A percentile compares a stretch with the other conserved stretches of the same genome.
phyloP scores from a whole-genome alignment of 2,113 vertebrate genomes.

The Microcebus lehilahytsara region DNA sequence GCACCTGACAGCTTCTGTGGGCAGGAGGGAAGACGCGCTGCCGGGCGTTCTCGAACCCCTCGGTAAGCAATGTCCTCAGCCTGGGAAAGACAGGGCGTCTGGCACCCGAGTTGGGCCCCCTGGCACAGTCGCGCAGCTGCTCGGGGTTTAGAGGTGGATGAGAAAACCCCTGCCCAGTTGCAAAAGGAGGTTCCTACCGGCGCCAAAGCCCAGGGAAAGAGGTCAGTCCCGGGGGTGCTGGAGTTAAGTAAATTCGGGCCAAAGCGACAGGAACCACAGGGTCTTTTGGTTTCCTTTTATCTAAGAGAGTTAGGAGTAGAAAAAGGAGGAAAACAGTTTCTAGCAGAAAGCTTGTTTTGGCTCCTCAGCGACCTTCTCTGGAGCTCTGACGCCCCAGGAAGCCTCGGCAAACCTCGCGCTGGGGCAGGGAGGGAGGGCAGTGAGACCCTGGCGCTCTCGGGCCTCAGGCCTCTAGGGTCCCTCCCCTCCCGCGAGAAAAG shows the following conservation, averaged over 20 bases:
- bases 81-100: background rate
- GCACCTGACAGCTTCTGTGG: too few species aligned
- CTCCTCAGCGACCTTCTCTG: background rate
- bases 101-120: background rate
- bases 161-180: background rate
- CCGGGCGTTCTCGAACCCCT: fast-evolving
- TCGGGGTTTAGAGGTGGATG: background rate
- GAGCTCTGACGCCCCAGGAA: fast-evolving
- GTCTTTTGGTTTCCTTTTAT: background rate
- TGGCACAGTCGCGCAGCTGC: background rate
- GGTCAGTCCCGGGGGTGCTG: background rate
- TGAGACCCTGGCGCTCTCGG: fast-evolving
- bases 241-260: too few species aligned
- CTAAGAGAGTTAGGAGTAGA: fast-evolving
- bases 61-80: background rate
- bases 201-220: background rate
- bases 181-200: background rate
- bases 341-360: background rate
- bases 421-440: background rate
- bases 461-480: background rate
- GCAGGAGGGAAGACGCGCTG: too few species aligned
- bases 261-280: background rate
- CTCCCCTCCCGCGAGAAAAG: background rate
- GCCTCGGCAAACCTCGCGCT: fast-evolving
- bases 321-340: background rate